phyloP scores from a whole-genome alignment of 2,113 vertebrate genomes.

The Petrocephalus zakoni region DNA sequence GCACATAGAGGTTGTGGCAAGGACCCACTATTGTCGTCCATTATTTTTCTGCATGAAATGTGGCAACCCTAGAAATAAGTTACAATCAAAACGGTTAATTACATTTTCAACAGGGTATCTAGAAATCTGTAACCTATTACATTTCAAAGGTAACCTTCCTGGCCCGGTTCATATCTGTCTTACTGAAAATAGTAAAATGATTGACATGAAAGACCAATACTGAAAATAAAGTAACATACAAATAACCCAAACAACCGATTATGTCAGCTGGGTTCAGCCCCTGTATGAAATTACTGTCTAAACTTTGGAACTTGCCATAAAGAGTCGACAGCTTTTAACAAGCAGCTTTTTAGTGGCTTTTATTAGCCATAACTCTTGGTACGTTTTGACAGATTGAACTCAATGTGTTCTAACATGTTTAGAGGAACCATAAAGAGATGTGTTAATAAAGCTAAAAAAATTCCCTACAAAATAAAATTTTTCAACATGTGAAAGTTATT shows the following conservation, averaged over 20 bases:
- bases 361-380: background rate
- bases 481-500: background rate
- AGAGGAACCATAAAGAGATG: background rate
- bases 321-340: background rate
- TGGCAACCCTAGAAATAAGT: background rate
- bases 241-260: background rate
- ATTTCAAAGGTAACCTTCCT: background rate
- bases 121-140: background rate
- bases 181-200: background rate
- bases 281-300: background rate
- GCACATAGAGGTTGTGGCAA: too few relatives aligned
- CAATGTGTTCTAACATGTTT: background rate
- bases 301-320: background rate
- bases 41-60: too few relatives aligned
- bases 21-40: too few relatives aligned
- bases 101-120: background rate
- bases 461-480: background rate
- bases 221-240: background rate
- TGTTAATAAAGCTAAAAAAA: background rate
- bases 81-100: background rate
- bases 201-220: background rate
- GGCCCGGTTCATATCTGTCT: background rate
- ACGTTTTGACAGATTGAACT: background rate
- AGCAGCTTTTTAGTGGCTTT: background rate
- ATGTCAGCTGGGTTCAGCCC: background rate